phyloP scores from a whole-genome alignment of 2,888 invertebrate genomes.

The Melinaea menophilus region DNA sequence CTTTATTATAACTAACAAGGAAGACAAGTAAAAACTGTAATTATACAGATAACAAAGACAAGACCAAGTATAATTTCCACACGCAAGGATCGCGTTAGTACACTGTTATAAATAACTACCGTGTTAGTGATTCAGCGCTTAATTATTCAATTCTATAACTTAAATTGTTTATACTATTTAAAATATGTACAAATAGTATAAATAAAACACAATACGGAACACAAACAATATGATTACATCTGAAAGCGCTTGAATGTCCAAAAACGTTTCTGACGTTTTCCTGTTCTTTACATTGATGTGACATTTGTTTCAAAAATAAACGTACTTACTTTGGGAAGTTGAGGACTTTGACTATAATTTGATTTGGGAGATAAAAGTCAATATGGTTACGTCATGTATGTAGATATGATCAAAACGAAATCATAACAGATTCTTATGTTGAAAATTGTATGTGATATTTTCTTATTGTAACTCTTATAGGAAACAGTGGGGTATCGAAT shows the following conservation, averaged over 20 bases:
- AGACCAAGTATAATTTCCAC: background rate
- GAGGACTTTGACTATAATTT: slow-evolving; percentile 3
- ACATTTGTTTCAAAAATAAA: slow-evolving; percentile 1
- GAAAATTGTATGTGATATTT: background rate
- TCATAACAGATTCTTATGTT: background rate
- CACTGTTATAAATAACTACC: background rate
- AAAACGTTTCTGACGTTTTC: slow-evolving; percentile 4
- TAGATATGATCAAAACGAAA: background rate
- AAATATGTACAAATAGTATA: no score
- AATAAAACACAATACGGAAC: background rate
- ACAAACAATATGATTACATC: background rate
- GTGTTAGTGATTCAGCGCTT: background rate
- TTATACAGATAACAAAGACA: background rate
- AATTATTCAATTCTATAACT: no score
- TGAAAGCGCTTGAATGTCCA: background rate
- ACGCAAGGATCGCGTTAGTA: slow-evolving; percentile 4
- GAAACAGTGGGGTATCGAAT: background rate
- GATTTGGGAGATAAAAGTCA: background rate
- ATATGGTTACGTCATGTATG: background rate
- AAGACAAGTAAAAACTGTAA: background rate
- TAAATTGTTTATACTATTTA: no score
- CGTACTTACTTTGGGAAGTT: background rate
- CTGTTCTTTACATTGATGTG: slow-evolving; percentile 2
- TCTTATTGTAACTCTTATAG: background rate
- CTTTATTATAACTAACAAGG: no score